Conservation (phyloP, 2,888 invertebrate genomes). For the Strigamia transsilvanica region DNA sequence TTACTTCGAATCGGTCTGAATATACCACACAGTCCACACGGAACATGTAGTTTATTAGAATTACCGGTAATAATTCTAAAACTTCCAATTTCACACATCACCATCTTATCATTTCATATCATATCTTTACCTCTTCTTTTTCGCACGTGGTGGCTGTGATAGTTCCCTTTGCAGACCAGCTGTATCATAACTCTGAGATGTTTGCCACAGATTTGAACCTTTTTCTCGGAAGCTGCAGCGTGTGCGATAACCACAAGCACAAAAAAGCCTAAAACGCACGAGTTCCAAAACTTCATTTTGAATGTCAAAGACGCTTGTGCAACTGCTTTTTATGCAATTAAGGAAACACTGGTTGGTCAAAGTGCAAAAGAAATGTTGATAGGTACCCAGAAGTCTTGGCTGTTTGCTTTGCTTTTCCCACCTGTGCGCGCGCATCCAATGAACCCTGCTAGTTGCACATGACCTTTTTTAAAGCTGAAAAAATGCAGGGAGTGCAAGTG, state of each 20-base stretch:
- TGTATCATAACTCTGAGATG: background rate
- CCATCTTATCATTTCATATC: background rate
- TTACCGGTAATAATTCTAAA: too few species aligned
- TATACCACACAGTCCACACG: too few species aligned
- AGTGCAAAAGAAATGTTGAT: background rate
- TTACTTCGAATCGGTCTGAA: too few species aligned
- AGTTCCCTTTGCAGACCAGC: background rate
- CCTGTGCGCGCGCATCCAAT: background rate
- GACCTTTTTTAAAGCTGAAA: background rate
- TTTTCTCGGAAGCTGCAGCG: background rate
- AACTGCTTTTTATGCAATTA: background rate
- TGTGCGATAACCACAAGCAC: background rate
- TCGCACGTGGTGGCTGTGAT: background rate
- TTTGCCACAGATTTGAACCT: background rate
- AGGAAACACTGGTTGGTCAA: background rate
- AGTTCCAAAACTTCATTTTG: background rate
- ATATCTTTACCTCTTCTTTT: background rate
- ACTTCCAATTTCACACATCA: too few species aligned
- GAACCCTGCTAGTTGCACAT: background rate
- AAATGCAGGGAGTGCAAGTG: background rate
- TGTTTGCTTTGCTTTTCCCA: background rate
- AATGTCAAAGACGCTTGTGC: background rate
- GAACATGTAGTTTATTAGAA: too few species aligned
- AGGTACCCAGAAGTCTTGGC: slow-evolving; percentile 3
- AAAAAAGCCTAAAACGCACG: background rate